Evolutionary conservation across 1,140 invertebrate species (phyloP).

Genomic region (Mercenaria mercenaria): DNA sequence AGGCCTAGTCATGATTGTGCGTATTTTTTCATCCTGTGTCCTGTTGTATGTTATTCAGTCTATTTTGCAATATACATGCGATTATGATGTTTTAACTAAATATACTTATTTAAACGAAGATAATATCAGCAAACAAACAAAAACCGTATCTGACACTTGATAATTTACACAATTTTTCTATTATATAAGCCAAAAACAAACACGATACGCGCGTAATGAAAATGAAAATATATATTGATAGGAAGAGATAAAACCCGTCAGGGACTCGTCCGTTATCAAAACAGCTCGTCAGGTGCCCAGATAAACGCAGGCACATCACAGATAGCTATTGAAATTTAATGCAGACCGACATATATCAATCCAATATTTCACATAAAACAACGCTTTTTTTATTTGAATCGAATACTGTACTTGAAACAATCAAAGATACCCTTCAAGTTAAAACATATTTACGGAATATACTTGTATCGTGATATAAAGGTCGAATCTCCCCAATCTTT

Average conservation of each 20-base stretch:
- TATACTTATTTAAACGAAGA: neutral
- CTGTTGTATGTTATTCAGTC: neutral
- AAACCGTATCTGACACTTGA: slow-evolving; percentile 41
- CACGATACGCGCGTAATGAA: slow-evolving; percentile 32
- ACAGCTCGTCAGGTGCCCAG: slow-evolving; percentile 1
- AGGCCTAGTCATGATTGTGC: too few relatives aligned
- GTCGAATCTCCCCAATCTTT: too few relatives aligned
- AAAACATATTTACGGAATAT: slow-evolving; percentile 2
- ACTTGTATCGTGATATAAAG: neutral
- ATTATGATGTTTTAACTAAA: neutral
- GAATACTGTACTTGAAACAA: slow-evolving; percentile 1
- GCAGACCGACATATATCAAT: neutral
- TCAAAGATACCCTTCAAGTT: neutral
- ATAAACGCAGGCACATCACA: slow-evolving; percentile 1
- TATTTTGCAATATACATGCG: neutral
- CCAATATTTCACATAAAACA: slow-evolving; percentile 35
- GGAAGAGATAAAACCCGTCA: slow-evolving; percentile 15
- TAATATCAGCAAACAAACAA: slow-evolving; percentile 42
- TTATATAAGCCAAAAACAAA: slow-evolving; percentile 43
- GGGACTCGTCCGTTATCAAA: neutral
- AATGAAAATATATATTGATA: slow-evolving; percentile 54
- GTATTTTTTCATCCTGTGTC: too few relatives aligned
- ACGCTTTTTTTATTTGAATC: neutral
- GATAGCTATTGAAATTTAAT: slow-evolving; percentile 33
- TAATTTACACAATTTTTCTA: slow-evolving; percentile 30